Base-by-base conservation (phyloP, 2,888 invertebrate species). In the Agonopterix arenella region DNA sequence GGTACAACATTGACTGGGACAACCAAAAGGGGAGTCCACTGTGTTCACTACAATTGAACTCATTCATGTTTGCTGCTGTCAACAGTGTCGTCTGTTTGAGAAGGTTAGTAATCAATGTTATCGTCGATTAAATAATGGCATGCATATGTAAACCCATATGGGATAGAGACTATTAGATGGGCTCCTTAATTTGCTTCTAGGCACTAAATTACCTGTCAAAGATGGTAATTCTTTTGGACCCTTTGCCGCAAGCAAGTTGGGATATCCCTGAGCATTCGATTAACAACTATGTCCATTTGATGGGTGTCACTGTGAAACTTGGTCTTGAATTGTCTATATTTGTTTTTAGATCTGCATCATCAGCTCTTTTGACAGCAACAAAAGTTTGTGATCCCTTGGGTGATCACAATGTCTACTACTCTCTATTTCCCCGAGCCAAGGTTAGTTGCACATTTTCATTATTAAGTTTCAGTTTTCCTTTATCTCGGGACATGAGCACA, bases 1-100 rank as follows among this genome's bases (percentile, higher is more conserved):
- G 90, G 50, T 95, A 93, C 68, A 98, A 98, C 76, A 89, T 90
- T 48, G 91, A 94, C 54, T 90, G 88, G 60, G 83, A 90, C 4
- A 90, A 89, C 47, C 95, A 95, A 66, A 77, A 80, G 8, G 81
- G 90, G 11, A 89, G 93, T 57, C 94, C 97, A 1, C 82, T 98
- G 41, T 98, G 98, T 76, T 94, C 97, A n/a, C 84, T 97, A 1
- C 94, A 98, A 80, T 89, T 98, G 62, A 92, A 92, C 57, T 92
- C 95, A 0, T 95, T 96, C 64, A 98, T 98, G 98, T 94, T 92
- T 79, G 97, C 96, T 1, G 96, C 98, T 1, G 93, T 95, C 1
- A 93, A 96, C 75, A 93, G 96, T 2, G 93, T 93, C 60, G 94
- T 96, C 0, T 98, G 98, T 74, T 89, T 96, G 47, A 91, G 96